Base-by-base conservation (phyloP, 30 jellyfish, hydroid and myxozoan species). In the Clytia hemisphaerica region DNA sequence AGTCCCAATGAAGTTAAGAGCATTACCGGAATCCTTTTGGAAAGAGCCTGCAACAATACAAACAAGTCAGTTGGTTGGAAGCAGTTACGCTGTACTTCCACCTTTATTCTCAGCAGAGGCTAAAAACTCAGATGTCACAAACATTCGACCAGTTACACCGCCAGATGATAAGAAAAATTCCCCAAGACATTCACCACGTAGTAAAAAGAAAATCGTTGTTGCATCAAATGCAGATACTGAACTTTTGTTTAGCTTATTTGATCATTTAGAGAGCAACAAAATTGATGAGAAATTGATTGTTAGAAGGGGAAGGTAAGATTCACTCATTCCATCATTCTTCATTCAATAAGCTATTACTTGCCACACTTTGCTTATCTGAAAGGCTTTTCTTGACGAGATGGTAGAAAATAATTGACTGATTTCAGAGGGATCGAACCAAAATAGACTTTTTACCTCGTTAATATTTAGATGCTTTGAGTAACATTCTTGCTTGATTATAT, bases 111-210 rank as follows among this genome's bases (percentile, higher is more conserved):
- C 87, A 38, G 22, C 85, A 21, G 94, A 85, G 25, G 80, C 53
- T 44, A 73, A 67, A 37, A 71, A 63, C 51, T 0, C 9, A 35
- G 83, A 68, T 33, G 66, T 76, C 22, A 36, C 83, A 30, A 84
- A 86, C n/a, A 46, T 72, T 9, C 79, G 96, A 4, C 96, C 96
- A 26, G 85, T 86, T 49, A 86, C 96, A 32, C 96, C 96, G 2
- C 96, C 96, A 0, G 87, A 71, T 28, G 96, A 78, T 34, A 58
- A 37, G 7, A 29, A 29, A 5, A 33, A 28, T 0, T 53, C 77
- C 34, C 86, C 86, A 6, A 35, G 86, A 10, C 73, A 36, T 4
- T 67, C 79, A 1, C 79, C 79, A 16, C 45, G 30, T 16, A 57
- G 61, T 21, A 60, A 47, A 38, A 29, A 48, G 19, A 72, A 72